phyloP scores from a whole-genome alignment of 2,888 invertebrate genomes.

The Urechis unicinctus region DNA sequence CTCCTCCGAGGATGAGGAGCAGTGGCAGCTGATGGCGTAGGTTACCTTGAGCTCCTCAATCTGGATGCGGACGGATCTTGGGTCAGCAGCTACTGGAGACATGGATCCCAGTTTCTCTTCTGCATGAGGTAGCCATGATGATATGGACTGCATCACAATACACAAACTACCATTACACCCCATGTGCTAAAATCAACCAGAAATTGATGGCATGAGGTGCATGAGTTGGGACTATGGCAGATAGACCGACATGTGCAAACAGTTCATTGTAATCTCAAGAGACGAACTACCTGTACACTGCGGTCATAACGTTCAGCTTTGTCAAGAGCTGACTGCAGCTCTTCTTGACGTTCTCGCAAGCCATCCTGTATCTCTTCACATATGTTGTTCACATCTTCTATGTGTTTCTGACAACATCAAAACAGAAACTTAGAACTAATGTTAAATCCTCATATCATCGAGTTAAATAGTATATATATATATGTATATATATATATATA shows the following conservation, averaged over 20 bases:
- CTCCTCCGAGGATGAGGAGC: background rate
- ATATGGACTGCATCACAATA: constrained; percentile 29
- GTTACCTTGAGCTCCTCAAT: constrained; percentile 68
- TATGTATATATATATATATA: too few species aligned
- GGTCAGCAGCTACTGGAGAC: constrained; percentile 83
- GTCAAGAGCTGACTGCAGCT: constrained; percentile 34
- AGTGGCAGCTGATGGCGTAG: background rate
- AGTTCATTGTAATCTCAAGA: background rate
- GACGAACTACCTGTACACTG: constrained; percentile 33
- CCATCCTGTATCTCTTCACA: constrained; percentile 46
- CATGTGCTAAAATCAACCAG: too few species aligned
- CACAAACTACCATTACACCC: background rate
- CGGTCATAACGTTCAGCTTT: constrained; percentile 42
- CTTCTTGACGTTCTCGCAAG: constrained; percentile 40
- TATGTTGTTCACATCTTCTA: constrained; percentile 43
- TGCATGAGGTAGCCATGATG: constrained; percentile 54
- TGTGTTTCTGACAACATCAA: constrained; percentile 28
- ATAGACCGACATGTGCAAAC: too few species aligned
- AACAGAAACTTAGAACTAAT: background rate
- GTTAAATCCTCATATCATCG: too few species aligned
- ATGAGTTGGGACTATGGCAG: too few species aligned
- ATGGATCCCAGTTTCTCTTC: constrained; percentile 81
- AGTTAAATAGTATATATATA: too few species aligned
- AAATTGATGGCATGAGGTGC: too few species aligned
- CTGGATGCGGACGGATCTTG: constrained; percentile 76